Percentiles rank a stretch among this genome's conserved stretches.
These are phyloP conservation scores for Tragelaphus scriptus DNA, from an alignment of 2,113 vertebrate genomes.

Conservation along the genomic window DNA sequence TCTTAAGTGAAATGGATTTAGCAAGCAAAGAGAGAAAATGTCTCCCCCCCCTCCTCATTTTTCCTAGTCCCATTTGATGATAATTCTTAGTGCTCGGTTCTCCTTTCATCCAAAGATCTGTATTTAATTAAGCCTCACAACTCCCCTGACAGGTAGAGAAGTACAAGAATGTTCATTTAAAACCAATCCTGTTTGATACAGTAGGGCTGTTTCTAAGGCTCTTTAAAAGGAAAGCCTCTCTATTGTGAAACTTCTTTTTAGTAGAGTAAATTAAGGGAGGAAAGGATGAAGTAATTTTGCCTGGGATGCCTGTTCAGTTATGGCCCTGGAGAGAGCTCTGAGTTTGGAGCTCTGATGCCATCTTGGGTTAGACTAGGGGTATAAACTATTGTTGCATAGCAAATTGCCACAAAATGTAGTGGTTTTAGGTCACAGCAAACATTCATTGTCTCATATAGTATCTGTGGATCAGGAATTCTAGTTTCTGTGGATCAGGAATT, in stretches of 20 bases:
- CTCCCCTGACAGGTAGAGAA: conserved; percentile 64
- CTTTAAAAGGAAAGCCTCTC: conserved; percentile 45
- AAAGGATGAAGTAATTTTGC: conserved; percentile 23
- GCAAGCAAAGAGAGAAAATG: conserved; percentile 52
- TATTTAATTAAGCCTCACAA: conserved; percentile 72
- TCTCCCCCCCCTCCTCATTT: neutral
- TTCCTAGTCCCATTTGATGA: conserved; percentile 54
- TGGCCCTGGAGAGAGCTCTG: neutral
- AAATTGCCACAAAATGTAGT: neutral
- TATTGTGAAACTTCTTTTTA: conserved; percentile 49
- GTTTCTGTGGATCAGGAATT: neutral
- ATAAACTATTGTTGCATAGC: neutral
- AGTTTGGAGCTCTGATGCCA: neutral
- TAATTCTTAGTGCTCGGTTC: conserved; percentile 50
- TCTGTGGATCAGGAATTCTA: neutral
- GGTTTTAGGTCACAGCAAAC: neutral
- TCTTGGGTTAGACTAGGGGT: neutral
- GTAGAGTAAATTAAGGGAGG: conserved; percentile 41
- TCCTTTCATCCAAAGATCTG: conserved; percentile 66
- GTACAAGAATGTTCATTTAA: conserved; percentile 63
- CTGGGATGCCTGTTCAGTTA: neutral
- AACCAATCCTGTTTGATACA: conserved; percentile 63
- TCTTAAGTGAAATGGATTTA: conserved; percentile 67
- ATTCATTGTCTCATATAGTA: neutral
- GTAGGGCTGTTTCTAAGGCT: conserved; percentile 43